Conservation (phyloP, 2,797 vertebrate species). For the Tokudaia muenninki region DNA sequence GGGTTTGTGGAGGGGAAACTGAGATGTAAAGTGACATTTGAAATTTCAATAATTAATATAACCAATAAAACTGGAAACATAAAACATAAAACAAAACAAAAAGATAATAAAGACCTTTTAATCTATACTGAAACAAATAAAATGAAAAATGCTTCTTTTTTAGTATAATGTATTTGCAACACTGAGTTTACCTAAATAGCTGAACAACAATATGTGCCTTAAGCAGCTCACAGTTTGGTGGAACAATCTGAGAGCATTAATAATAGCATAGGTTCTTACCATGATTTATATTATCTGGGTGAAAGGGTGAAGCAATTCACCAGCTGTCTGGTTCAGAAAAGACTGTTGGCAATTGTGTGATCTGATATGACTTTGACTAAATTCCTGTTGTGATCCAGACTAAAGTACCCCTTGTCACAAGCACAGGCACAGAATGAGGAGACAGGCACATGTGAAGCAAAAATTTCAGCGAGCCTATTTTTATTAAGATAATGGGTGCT, state of each 20-base stretch:
- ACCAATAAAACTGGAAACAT: no score
- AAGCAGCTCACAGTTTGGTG: not conserved
- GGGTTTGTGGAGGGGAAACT: no score
- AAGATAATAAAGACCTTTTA: no score
- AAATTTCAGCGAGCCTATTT: not conserved
- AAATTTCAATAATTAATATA: no score
- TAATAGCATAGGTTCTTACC: not conserved
- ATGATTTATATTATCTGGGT: not conserved
- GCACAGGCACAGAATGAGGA: not conserved
- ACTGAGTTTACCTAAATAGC: no score
- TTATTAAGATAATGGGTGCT: not conserved
- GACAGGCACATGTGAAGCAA: not conserved
- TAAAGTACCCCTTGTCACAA: not conserved
- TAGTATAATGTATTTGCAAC: not conserved
- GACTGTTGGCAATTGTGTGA: not conserved
- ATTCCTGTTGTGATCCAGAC: not conserved
- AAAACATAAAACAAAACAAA: no score
- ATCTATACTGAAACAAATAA: no score
- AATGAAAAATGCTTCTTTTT: not conserved
- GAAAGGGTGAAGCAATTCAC: not conserved
- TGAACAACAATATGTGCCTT: not conserved
- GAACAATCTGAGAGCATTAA: not conserved
- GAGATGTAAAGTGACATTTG: no score
- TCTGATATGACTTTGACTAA: not conserved
- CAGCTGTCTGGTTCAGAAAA: not conserved